Conservation (phyloP, 1,140 invertebrate species). For the Drosophila persimilis region DNA sequence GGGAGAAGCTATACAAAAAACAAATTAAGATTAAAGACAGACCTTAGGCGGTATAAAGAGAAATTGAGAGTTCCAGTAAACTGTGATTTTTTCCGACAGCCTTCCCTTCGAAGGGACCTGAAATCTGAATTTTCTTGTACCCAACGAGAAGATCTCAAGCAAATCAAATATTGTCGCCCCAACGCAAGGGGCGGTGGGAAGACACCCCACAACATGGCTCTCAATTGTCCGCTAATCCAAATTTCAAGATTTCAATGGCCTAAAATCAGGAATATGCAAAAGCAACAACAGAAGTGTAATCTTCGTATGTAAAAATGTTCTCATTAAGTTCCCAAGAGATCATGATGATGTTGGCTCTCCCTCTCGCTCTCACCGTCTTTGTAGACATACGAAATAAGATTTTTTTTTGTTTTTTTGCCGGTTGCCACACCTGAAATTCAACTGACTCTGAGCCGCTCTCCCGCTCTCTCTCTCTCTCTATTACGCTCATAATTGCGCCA, state of each 20-base stretch:
- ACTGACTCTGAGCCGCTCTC: constrained; percentile 8
- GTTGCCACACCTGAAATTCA: constrained; percentile 52
- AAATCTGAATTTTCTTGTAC: too few relatives aligned
- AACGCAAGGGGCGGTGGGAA: too few relatives aligned
- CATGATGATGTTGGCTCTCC: constrained; percentile 33
- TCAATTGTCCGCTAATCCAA: too few relatives aligned
- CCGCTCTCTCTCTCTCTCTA: background rate
- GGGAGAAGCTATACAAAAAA: background rate
- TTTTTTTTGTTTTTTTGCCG: constrained; percentile 32
- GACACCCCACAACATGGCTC: too few relatives aligned
- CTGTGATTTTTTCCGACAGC: too few relatives aligned
- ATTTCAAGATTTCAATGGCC: background rate
- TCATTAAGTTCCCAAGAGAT: constrained; percentile 42
- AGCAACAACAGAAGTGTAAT: constrained; percentile 7
- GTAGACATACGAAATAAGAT: constrained; percentile 23
- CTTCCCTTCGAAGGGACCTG: too few relatives aligned
- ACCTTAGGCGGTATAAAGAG: too few relatives aligned
- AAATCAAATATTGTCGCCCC: too few relatives aligned
- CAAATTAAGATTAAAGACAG: too few relatives aligned
- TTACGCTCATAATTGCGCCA: constrained; percentile 16
- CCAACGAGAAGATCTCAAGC: too few relatives aligned
- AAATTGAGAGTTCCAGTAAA: background rate
- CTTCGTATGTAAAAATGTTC: constrained; percentile 48
- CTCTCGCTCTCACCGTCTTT: background rate
- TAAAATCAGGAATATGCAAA: constrained; percentile 32